phyloP scores from a whole-genome alignment of 2,113 vertebrate genomes.

The Triplophysa siluroides region DNA sequence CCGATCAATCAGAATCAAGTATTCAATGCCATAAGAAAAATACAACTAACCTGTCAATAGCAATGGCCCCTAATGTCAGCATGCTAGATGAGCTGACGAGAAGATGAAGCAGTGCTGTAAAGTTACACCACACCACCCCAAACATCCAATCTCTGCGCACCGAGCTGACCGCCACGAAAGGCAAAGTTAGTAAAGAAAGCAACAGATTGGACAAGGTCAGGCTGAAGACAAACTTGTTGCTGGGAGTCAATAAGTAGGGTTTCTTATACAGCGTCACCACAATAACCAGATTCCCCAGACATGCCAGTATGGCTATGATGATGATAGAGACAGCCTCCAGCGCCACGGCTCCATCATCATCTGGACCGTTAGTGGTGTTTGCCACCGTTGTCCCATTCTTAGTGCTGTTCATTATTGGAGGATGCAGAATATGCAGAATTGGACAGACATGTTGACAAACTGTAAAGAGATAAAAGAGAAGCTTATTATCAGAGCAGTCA shows the following conservation, averaged over 20 bases:
- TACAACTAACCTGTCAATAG: conserved; percentile 87
- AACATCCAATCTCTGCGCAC: conserved; percentile 91
- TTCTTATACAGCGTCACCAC: conserved; percentile 90
- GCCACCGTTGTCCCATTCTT: conserved; percentile 76
- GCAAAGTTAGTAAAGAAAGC: conserved; percentile 88
- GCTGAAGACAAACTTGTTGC: conserved; percentile 99
- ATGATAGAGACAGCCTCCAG: conserved; percentile 86
- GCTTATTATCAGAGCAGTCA: not conserved
- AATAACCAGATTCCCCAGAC: conserved; percentile 90
- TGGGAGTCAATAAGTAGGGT: conserved; percentile 94
- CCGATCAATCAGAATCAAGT: not conserved
- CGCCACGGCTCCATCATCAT: conserved; percentile 65
- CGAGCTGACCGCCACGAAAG: conserved; percentile 91
- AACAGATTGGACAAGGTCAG: conserved; percentile 95
- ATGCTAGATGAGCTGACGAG: conserved; percentile 98
- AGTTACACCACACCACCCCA: conserved; percentile 97
- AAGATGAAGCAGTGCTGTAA: conserved; percentile 93
- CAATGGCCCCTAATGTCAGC: conserved; percentile 95
- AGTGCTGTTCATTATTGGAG: conserved; percentile 88
- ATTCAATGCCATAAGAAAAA: not conserved
- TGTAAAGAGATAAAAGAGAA: conserved; percentile 24
- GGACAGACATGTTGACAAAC: conserved; percentile 71
- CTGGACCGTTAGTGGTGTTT: conserved; percentile 63
- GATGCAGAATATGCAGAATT: conserved; percentile 37
- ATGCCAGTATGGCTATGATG: conserved; percentile 85